Evolutionary conservation across 1,140 invertebrate genomes (phyloP), one percentile per base, ranked within the genome.

Genomic region (Cheumatopsyche charites): DNA sequence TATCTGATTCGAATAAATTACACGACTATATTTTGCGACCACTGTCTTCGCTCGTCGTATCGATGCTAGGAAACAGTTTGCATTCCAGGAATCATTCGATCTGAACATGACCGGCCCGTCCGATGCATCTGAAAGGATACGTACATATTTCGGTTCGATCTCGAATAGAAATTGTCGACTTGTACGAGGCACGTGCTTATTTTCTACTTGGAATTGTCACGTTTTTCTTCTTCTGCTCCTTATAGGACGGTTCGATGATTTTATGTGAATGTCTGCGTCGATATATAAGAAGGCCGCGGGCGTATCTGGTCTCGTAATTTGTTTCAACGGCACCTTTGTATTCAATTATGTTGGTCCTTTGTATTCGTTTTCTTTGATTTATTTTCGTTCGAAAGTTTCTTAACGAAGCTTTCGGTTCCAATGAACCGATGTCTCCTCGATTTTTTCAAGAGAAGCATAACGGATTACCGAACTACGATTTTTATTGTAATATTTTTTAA

Each of bases 1-100:
- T 68, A 68, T 68, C 66, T 68, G 66, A 68, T 68, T 41, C 23
- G 23, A 68, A 55, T 55, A 68, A 68, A 68, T 68, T 55, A 45
- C 66, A 68, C 47, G 47, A 55, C 66, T 47, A 68, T 68, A 68
- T 68, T 55, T 43, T 49, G 19, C 42, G n/a, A 66, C 66, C 47
- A 25, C 47, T 47, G 42, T 67, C 65, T 41, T 43, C 62, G 58
- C 29, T 63, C 15, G 12, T 43, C 36, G 26, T 68, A 68, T 68
- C 66, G 63, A 47, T 66, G 25, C 26, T 25, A 25, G 43, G 43
- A 43, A 66, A 47, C 49, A 23, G 21, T 26, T 5, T 15, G 25
- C 45, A 55, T 68, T 68, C 66, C 26, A 26, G 66, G 66, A 68
- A 68, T 68, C 66, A 26, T 25, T 47, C 42, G 26, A 66, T 66